Conservation (phyloP, 2,113 vertebrate species). For the Carassius auratus region DNA sequence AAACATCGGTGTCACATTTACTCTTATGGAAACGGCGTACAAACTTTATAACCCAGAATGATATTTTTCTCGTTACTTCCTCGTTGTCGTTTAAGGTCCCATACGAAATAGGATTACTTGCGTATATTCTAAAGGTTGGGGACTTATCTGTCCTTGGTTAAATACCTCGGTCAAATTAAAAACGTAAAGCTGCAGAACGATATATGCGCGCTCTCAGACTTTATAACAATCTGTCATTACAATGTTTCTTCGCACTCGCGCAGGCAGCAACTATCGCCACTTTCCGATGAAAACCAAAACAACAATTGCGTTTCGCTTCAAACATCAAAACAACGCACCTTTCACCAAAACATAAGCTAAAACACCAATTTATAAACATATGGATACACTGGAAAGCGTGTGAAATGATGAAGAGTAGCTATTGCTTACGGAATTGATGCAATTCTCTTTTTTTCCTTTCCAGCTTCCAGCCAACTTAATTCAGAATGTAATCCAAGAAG, state of each 20-base stretch:
- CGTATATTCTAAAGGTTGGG: conserved; percentile 36
- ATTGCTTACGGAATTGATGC: conserved; percentile 78
- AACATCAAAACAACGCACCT: neutral
- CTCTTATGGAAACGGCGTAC: neutral
- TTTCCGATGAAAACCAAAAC: conserved; percentile 50
- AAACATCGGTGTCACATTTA: neutral
- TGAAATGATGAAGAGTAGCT: conserved; percentile 15
- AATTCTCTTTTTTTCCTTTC: conserved; percentile 75
- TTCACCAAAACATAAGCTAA: conserved; percentile 13
- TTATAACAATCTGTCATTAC: neutral
- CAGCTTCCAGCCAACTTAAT: conserved; percentile 77
- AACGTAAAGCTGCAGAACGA: neutral
- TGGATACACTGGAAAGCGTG: neutral
- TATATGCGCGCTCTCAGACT: neutral
- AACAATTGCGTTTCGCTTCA: neutral
- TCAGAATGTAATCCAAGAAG: conserved; percentile 65
- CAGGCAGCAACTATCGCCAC: conserved; percentile 36
- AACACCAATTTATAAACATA: neutral
- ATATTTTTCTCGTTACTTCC: conserved; percentile 44
- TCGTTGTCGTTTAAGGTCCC: conserved; percentile 52
- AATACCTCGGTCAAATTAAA: conserved; percentile 14
- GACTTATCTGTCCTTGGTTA: conserved; percentile 26
- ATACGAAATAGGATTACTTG: conserved; percentile 49
- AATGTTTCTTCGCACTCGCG: conserved; percentile 32
- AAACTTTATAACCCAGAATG: neutral